Conservation (phyloP, 2,797 vertebrate genomes). For the Orientallactaga sibirica region DNA sequence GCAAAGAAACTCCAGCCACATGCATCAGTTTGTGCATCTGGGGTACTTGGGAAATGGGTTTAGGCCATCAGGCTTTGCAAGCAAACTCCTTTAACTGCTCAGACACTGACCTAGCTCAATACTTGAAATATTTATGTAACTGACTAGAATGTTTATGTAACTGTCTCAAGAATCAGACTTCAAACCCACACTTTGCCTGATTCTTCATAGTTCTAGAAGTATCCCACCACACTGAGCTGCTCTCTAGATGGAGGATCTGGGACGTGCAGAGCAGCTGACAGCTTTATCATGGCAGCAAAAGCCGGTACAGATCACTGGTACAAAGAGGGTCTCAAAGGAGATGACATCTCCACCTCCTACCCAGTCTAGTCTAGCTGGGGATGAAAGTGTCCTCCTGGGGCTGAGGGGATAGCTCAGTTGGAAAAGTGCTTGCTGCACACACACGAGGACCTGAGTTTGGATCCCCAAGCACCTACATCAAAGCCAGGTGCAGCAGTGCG, state of each 20-base stretch:
- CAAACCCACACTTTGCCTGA: not conserved
- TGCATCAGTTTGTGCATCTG: no score
- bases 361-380: not conserved
- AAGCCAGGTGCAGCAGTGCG: no score
- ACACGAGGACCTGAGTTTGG: no score
- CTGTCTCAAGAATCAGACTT: slow-evolving; percentile 4
- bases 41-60: no score
- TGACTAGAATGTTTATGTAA: not conserved
- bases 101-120: no score
- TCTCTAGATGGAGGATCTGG: not conserved
- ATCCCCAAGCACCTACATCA: no score
- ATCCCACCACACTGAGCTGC: not conserved
- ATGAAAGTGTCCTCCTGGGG: not conserved
- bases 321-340: not conserved
- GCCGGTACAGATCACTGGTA: not conserved
- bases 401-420: no score
- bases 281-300: not conserved
- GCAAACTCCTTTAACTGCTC: no score
- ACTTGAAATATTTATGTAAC: not conserved
- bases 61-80: no score
- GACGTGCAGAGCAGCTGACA: not conserved
- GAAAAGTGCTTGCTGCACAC: no score
- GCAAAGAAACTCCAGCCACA: no score
- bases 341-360: not conserved
- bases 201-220: slow-evolving; percentile 20